phyloP scores from a whole-genome alignment of 1,140 invertebrate species.

The Doryteuthis pealeii region DNA sequence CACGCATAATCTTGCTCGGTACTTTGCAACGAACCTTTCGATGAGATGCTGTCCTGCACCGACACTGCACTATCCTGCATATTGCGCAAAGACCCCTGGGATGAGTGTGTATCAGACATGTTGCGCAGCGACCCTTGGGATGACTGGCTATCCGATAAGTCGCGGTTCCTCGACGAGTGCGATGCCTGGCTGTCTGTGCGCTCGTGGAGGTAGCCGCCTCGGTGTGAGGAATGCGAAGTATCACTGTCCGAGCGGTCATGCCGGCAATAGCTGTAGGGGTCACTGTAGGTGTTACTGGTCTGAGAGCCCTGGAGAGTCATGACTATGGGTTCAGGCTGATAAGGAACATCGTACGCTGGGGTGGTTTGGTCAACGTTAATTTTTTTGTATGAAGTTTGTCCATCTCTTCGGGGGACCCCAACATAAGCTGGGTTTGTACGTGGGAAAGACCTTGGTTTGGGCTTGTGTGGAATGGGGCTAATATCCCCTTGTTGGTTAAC shows the following conservation, averaged over 20 bases:
- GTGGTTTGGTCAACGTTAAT: slow-evolving; percentile 35
- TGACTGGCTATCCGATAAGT: slow-evolving; percentile 62
- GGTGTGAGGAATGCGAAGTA: slow-evolving; percentile 51
- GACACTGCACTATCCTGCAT: slow-evolving; percentile 45
- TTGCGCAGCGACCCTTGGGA: slow-evolving; percentile 60
- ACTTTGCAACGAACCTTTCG: slow-evolving; percentile 41
- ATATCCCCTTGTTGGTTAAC: slow-evolving; percentile 46
- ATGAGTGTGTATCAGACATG: slow-evolving; percentile 54
- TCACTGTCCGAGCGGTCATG: slow-evolving; percentile 57
- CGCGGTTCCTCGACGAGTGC: slow-evolving; percentile 52
- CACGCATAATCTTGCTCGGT: slow-evolving; percentile 24
- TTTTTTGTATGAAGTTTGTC: slow-evolving; percentile 47
- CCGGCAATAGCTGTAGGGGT: slow-evolving; percentile 35
- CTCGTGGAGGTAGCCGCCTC: slow-evolving; percentile 30
- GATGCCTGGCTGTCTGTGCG: slow-evolving; percentile 43
- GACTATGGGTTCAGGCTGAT: slow-evolving; percentile 11
- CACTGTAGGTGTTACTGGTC: slow-evolving; percentile 21
- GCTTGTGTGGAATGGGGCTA: slow-evolving; percentile 47
- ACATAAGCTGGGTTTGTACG: slow-evolving; percentile 58
- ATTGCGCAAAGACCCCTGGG: slow-evolving; percentile 54
- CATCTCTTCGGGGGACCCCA: slow-evolving; percentile 48
- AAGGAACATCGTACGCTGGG: slow-evolving; percentile 25
- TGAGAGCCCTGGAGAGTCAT: background rate
- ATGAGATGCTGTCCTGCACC: slow-evolving; percentile 46
- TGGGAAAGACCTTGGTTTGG: slow-evolving; percentile 55